Evolutionary conservation across 2,797 vertebrate species (phyloP), one percentile per base, ranked within the genome.

Genomic region (Hylomyscus alleni): DNA sequence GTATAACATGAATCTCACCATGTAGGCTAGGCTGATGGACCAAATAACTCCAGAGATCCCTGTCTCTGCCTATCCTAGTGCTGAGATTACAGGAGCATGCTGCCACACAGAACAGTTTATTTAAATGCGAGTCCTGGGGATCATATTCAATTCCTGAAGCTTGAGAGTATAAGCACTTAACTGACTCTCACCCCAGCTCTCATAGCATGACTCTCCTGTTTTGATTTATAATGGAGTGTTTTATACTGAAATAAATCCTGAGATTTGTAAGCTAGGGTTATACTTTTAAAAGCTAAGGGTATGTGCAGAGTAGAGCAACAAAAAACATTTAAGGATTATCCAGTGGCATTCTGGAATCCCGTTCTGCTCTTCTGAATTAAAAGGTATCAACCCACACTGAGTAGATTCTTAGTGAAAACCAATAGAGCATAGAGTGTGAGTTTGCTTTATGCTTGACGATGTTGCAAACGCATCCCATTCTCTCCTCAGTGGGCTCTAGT

Each of bases 361-460:
- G 58, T 37, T 87, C 73, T 93, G 4, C 58, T 95, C 82, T 93
- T 89, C 54, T 91, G 94, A 96, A 85, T 90, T 67, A 47, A 93
- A 91, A 93, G 29, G 31, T 40, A 90, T 9, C 12, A 62, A 82
- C 31, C 34, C 1, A 72, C 34, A 83, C 22, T 65, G 37, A 72
- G 84, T 7, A 78, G 44, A 50, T 85, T 15, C 60, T 90, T 90
- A 19, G 17, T 50, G 44, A 47, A 67, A 67, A 19, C 13, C 6
- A 93, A 88, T 75, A 52, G 67, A 60, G 4, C n/a, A 72, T 3
- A 88, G 14, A 54, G n/a, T 84, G 34, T 20, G 37, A 40, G 75
- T 94, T 72, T 82, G 47, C 31, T 94, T 56, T 88, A 56, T 26
- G 19, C 54, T 95, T 92, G 67, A 88, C 34, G 52, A 91, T 54